These are phyloP conservation scores for Arrhopalites spinosus DNA, from an alignment of 2,888 invertebrate genomes.

Conservation along the genomic window DNA sequence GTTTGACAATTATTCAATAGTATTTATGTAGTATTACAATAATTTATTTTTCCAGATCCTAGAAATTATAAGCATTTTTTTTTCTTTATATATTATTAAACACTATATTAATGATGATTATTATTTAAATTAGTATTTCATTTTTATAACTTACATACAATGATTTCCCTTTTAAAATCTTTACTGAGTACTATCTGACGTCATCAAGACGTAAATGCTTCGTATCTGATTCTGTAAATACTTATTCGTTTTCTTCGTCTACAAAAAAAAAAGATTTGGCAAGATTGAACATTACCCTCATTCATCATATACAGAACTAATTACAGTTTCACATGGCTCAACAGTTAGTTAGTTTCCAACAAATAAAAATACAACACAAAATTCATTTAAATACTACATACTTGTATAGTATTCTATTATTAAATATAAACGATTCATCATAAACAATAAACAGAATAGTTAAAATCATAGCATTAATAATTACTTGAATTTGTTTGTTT, in stretches of 20 bases:
- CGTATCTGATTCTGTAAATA: conserved; percentile 5
- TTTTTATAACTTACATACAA: background rate
- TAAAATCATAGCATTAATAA: background rate
- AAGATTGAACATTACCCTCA: conserved; percentile 23
- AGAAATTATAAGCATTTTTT: background rate
- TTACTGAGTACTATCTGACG: conserved; percentile 9
- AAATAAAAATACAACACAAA: background rate
- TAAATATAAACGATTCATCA: background rate
- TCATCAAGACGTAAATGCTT: conserved; percentile 31
- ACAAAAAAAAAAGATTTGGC: conserved; percentile 16
- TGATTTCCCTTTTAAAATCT: background rate
- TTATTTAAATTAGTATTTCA: background rate
- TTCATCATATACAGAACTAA: conserved; percentile 13
- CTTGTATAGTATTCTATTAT: background rate
- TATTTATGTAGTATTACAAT: background rate
- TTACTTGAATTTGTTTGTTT: no score
- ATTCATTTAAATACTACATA: background rate
- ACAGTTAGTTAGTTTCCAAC: conserved; percentile 16
- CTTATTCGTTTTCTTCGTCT: conserved; percentile 3
- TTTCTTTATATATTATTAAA: no score
- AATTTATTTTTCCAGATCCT: no score
- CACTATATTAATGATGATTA: no score
- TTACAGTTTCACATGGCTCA: conserved; percentile 26
- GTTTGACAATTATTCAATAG: background rate
- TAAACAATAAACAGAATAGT: background rate